Conservation (phyloP, 2,113 vertebrate species). For the Felis chaus region DNA sequence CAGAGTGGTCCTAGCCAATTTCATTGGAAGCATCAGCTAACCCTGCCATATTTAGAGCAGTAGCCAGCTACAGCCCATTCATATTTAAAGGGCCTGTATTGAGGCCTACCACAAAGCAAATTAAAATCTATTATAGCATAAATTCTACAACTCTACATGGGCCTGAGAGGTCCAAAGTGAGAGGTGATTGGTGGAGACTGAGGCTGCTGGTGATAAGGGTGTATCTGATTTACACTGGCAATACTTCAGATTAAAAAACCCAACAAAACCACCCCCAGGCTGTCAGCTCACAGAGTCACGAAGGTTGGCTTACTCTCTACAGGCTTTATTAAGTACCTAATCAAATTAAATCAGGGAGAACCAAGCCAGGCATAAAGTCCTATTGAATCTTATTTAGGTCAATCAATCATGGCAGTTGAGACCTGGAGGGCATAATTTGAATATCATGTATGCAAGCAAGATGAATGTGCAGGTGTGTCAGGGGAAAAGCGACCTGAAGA, state of each 20-base stretch:
- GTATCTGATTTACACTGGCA: neutral
- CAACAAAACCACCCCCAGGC: neutral
- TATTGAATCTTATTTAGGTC: neutral
- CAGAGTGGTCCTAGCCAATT: neutral
- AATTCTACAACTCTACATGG: neutral
- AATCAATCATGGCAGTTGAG: neutral
- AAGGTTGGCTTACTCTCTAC: neutral
- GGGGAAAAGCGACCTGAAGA: neutral
- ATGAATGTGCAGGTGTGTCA: neutral
- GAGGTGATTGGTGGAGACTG: neutral
- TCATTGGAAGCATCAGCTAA: neutral
- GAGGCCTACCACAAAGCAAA: neutral
- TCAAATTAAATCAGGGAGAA: conserved; percentile 30
- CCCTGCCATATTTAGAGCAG: neutral
- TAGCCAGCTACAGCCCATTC: neutral
- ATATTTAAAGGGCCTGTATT: neutral
- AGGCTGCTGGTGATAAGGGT: neutral
- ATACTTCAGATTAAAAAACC: neutral
- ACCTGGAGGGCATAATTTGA: neutral
- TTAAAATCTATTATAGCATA: neutral
- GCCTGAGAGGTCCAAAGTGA: neutral
- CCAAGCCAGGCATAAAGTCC: neutral
- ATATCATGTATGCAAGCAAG: neutral
- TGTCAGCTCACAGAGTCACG: neutral
- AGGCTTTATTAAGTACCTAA: neutral